These are phyloP conservation scores for Leptinotarsa texana DNA, from an alignment of 1,140 invertebrate genomes.

Conservation along the genomic window DNA sequence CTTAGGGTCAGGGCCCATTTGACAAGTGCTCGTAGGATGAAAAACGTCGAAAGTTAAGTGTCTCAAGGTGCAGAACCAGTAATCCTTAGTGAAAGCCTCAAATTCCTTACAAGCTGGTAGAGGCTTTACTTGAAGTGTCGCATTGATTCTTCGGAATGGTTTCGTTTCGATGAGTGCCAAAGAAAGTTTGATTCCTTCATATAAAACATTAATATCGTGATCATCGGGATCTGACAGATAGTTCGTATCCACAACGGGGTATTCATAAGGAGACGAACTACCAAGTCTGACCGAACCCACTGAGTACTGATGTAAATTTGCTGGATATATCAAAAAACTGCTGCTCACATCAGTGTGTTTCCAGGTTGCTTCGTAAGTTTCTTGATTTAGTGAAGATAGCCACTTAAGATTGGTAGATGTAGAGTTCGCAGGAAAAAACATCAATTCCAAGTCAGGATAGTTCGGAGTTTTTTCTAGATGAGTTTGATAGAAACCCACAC, in stretches of 20 bases:
- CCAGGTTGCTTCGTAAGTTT: neutral
- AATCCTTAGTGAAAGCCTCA: slow-evolving; percentile 31
- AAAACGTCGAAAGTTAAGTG: slow-evolving; percentile 44
- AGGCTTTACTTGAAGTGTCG: slow-evolving; percentile 62
- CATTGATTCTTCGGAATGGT: slow-evolving; percentile 63
- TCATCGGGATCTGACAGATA: slow-evolving; percentile 69
- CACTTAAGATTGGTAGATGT: slow-evolving; percentile 5
- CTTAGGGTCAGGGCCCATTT: slow-evolving; percentile 41
- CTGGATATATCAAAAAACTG: slow-evolving; percentile 22
- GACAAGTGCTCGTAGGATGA: slow-evolving; percentile 52
- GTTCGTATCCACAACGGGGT: slow-evolving; percentile 79
- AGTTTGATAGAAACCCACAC: slow-evolving; percentile 11
- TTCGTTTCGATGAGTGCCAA: slow-evolving; percentile 63
- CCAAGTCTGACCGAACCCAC: slow-evolving; percentile 70
- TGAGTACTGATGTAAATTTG: slow-evolving; percentile 69
- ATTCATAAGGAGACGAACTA: slow-evolving; percentile 69
- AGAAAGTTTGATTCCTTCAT: slow-evolving; percentile 51
- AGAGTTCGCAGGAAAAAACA: neutral
- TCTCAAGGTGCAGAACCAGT: slow-evolving; percentile 50
- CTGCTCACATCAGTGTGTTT: slow-evolving; percentile 11
- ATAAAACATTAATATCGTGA: slow-evolving; percentile 63
- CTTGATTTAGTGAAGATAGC: neutral
- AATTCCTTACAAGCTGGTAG: slow-evolving; percentile 63
- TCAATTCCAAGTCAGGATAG: slow-evolving; percentile 26
- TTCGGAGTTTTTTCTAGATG: neutral